Conservation (phyloP, 2,797 vertebrate species). For the Nyctalus aviator region DNA sequence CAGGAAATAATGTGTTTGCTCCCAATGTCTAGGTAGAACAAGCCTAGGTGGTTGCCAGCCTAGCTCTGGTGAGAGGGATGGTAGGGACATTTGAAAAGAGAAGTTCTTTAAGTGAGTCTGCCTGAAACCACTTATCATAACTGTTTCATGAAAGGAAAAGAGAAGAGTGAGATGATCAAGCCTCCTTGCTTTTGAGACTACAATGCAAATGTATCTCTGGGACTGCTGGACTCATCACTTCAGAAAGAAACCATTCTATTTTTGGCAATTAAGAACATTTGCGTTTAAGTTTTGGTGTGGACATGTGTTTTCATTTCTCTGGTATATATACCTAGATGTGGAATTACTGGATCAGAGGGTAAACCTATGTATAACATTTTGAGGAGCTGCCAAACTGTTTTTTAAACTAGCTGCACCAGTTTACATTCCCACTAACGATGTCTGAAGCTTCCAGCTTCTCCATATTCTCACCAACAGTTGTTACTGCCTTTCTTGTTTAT, state of each 20-base stretch:
- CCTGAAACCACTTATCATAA: not conserved
- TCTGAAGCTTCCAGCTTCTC: not conserved
- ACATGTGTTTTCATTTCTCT: not conserved
- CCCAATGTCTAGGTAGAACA: not conserved
- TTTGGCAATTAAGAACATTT: not conserved
- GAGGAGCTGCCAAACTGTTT: not conserved
- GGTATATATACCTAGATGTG: not conserved
- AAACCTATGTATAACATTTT: conserved; percentile 18
- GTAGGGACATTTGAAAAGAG: not conserved
- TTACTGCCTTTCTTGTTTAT: not conserved
- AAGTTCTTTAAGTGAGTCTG: conserved; percentile 2
- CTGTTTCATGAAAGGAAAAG: not conserved
- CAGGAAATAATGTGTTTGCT: not conserved
- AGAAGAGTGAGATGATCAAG: not conserved
- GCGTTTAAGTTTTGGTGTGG: not conserved
- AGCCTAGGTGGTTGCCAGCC: not conserved
- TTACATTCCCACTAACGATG: not conserved
- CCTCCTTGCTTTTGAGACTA: not conserved
- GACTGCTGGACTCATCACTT: not conserved
- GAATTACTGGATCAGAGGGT: not conserved
- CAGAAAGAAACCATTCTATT: conserved; percentile 4
- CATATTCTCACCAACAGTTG: not conserved
- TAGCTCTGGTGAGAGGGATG: not conserved
- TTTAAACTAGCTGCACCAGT: not conserved
- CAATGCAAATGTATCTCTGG: not conserved